phyloP scores from a whole-genome alignment of 2,888 invertebrate genomes.

The Coelopa pilipes region DNA sequence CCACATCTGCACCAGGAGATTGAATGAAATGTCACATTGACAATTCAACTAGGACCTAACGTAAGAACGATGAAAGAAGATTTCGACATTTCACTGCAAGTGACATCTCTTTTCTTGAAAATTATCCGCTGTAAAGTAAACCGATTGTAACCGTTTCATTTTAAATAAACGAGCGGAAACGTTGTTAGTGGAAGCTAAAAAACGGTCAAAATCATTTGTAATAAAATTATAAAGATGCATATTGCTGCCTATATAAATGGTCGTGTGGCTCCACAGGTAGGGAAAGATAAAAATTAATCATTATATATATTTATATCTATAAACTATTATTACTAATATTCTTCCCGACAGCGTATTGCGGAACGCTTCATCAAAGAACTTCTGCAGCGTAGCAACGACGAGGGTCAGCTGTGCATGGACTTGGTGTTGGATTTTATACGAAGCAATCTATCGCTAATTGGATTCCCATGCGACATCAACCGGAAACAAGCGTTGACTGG shows the following conservation, averaged over 20 bases:
- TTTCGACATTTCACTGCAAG: too few species aligned
- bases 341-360: conserved; percentile 6
- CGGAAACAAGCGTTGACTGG: conserved; percentile 35
- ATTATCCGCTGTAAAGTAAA: neutral
- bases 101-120: too few species aligned
- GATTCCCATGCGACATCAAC: conserved; percentile 35
- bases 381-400: neutral
- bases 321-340: neutral
- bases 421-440: conserved; percentile 38
- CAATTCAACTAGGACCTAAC: too few species aligned
- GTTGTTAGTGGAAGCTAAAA: neutral
- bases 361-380: neutral
- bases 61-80: too few species aligned
- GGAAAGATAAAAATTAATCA: neutral
- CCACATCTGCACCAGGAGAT: too few species aligned
- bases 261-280: conserved; percentile 2
- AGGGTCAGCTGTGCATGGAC: conserved; percentile 31
- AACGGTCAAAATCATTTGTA: neutral
- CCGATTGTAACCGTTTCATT: neutral
- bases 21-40: too few species aligned
- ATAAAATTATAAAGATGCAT: neutral
- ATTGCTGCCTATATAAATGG: conserved; percentile 14
- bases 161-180: neutral
- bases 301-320: neutral
- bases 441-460: conserved; percentile 36